Evolutionary conservation across 2,888 invertebrate species (phyloP), one percentile per base, ranked within the genome.

Genomic region (Salticus scenicus): DNA sequence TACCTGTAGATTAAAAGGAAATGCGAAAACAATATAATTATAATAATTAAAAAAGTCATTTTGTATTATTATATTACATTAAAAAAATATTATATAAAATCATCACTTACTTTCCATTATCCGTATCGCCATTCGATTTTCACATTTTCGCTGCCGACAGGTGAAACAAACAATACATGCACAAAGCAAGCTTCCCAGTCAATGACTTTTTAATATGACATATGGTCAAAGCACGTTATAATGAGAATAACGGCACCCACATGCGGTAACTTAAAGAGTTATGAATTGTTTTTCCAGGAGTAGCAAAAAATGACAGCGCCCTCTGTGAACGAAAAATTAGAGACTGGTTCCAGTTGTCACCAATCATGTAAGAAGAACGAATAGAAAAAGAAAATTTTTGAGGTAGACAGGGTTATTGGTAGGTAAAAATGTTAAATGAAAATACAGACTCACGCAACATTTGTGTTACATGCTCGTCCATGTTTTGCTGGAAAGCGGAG

Each of bases 241-340:
- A 57, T 7, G 2, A 17, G n/a, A 20, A 81, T 81, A 69, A 37
- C 37, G 81, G 81, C 74, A 70, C 81, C 81, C 74, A 47, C 69
- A 81, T 64, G 28, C 33, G n/a, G 57, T 37, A 20, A 63, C 2
- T 20, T 31, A 74, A 69, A 57, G 20, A 57, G 57, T 24, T 24
- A 57, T 24, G n/a, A n/a, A n/a, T n/a, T n/a, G n/a, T n/a, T n/a
- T n/a, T n/a, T n/a, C n/a, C n/a, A n/a, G 5, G 1, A 7, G n/a
- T 1, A 24, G 12, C 10, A n/a, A 24, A 57, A 57, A 57, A 7
- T 1, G 5, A 7, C 57, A 57, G 57, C 57, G 57, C 57, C 57
- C 57, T 57, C 57, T 57, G 24, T 57, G 20, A 57, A 57, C 57
- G 12, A 24, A 57, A 57, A 24, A 57, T 24, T 24, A 57, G 57